phyloP scores from a whole-genome alignment of 2,888 invertebrate genomes.

The Crioceris asparagi region DNA sequence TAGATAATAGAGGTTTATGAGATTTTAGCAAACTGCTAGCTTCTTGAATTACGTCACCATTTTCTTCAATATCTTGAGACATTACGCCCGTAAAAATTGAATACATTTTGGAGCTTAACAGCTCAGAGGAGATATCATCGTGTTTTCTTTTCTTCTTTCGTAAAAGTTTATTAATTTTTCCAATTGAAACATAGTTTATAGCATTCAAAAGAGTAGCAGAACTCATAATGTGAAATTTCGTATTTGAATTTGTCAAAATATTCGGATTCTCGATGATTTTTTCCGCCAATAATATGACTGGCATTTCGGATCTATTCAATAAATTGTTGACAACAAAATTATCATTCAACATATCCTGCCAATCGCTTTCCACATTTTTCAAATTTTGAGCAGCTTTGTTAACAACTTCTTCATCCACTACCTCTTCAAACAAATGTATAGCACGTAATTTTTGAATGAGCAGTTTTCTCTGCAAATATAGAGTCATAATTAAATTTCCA shows the following conservation, averaged over 20 bases:
- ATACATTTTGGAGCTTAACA: slow-evolving; percentile 22
- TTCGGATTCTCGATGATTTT: too few relatives aligned
- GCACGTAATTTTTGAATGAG: slow-evolving; percentile 32
- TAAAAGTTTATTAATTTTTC: slow-evolving; percentile 28
- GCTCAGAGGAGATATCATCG: slow-evolving; percentile 14
- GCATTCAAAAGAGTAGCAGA: slow-evolving; percentile 21
- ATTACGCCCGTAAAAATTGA: slow-evolving; percentile 17
- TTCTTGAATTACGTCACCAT: too few relatives aligned
- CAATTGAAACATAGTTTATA: slow-evolving; percentile 21
- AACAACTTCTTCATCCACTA: slow-evolving; percentile 24
- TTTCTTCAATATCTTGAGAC: too few relatives aligned
- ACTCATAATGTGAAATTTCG: slow-evolving; percentile 16
- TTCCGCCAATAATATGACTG: too few relatives aligned
- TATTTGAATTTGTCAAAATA: too few relatives aligned
- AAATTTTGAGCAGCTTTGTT: slow-evolving; percentile 23
- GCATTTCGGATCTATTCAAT: too few relatives aligned
- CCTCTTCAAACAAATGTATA: slow-evolving; percentile 28
- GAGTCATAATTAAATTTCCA: background rate
- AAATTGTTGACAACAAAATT: slow-evolving; percentile 27
- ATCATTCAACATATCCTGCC: slow-evolving; percentile 28
- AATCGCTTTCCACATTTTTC: slow-evolving; percentile 24
- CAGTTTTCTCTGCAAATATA: slow-evolving; percentile 33
- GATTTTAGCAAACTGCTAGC: too few relatives aligned
- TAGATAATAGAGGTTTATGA: too few relatives aligned
- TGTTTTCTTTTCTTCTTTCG: slow-evolving; percentile 27